Conservation (phyloP, 2,113 vertebrate species). For the Osmerus eperlanus region DNA sequence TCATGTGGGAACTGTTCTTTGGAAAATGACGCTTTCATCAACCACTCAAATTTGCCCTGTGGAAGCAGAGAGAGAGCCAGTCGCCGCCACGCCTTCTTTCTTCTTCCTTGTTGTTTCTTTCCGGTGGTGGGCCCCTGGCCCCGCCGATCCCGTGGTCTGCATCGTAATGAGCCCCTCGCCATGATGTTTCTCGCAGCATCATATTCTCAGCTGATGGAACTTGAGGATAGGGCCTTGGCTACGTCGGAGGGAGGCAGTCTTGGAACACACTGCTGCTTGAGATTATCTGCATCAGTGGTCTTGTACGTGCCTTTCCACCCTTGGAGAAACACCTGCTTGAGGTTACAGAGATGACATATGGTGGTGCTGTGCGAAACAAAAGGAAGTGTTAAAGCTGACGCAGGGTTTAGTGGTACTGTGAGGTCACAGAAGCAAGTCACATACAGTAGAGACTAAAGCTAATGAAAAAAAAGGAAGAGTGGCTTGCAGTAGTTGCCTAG, state of each 20-base stretch:
- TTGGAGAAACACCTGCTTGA: conserved; percentile 34
- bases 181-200: conserved; percentile 32
- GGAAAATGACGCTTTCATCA: conserved; percentile 28
- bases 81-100: conserved; percentile 17
- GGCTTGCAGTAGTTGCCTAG: no score
- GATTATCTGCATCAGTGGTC: conserved; percentile 39
- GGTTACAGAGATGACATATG: conserved; percentile 46
- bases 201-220: not conserved
- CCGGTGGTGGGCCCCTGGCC: conserved; percentile 33
- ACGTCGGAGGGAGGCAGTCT: not conserved
- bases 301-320: conserved; percentile 35
- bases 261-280: conserved; percentile 27
- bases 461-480: no score
- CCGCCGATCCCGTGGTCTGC: conserved; percentile 33
- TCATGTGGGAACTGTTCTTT: conserved; percentile 4
- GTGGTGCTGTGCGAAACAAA: conserved; percentile 5
- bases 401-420: not conserved
- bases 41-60: conserved; percentile 1
- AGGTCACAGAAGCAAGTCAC: no score
- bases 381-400: conserved; percentile 28
- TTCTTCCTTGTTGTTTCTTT: conserved; percentile 38
- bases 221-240: conserved; percentile 9
- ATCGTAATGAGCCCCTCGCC: conserved; percentile 36
- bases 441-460: no score
- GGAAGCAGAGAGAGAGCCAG: not conserved